These are phyloP conservation scores for Rhombomys opimus DNA, from an alignment of 2,113 vertebrate species.

Conservation along the genomic window DNA sequence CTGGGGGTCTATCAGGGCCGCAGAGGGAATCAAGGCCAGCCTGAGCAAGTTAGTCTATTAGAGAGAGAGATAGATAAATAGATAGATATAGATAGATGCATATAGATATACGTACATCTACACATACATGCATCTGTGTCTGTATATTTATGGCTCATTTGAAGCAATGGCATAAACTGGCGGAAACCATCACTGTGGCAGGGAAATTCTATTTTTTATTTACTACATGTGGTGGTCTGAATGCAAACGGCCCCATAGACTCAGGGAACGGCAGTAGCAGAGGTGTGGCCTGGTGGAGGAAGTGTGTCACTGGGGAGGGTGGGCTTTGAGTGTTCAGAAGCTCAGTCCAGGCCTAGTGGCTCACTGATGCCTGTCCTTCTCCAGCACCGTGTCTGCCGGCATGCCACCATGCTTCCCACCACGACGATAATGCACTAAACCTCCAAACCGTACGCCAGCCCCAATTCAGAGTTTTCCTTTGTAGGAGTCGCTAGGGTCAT, in stretches of 20 bases:
- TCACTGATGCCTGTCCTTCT: no score
- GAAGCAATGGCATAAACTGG: neutral
- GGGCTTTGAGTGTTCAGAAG: neutral
- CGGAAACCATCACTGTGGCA: neutral
- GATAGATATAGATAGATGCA: no score
- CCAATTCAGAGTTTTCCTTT: neutral
- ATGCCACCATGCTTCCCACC: neutral
- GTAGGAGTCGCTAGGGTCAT: neutral
- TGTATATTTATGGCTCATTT: neutral
- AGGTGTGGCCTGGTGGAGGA: neutral
- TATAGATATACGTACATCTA: neutral
- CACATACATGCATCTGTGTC: neutral
- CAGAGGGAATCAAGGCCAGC: neutral
- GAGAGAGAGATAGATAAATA: neutral
- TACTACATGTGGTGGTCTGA: neutral
- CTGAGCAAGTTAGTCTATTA: neutral
- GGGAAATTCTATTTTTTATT: neutral
- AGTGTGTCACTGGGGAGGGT: neutral
- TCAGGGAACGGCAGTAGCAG: neutral
- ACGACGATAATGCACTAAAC: neutral
- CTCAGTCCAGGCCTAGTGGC: neutral
- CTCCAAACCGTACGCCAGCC: neutral
- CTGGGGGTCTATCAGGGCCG: no score
- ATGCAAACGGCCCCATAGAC: neutral
- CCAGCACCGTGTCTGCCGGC: neutral